Conservation (phyloP, 2,113 vertebrate genomes). For the Marmota flaviventris region DNA sequence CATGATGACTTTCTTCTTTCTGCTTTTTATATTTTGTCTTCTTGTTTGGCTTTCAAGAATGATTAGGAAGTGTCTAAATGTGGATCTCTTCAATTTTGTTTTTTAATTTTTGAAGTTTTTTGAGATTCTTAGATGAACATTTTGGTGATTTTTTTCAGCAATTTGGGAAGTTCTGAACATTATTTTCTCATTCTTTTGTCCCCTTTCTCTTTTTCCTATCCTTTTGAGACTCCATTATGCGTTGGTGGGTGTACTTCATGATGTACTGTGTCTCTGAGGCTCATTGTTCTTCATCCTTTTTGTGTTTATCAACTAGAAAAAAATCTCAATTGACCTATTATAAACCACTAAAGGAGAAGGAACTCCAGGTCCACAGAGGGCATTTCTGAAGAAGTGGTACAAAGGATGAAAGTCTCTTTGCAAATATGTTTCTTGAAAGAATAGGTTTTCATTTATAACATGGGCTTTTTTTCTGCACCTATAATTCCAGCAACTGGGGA, state of each 20-base stretch:
- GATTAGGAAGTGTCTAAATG: background rate
- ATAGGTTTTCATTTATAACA: too few species aligned
- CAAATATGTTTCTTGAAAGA: too few species aligned
- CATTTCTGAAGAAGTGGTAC: too few species aligned
- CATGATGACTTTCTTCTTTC: background rate
- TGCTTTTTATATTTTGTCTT: background rate
- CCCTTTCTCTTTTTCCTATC: background rate
- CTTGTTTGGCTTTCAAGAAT: background rate
- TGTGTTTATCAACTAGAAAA: background rate
- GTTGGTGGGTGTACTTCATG: background rate
- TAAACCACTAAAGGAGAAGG: background rate
- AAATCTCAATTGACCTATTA: background rate
- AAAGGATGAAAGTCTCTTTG: too few species aligned
- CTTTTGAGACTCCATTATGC: background rate
- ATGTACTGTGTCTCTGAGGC: background rate
- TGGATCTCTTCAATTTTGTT: background rate
- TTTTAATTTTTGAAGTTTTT: too few species aligned
- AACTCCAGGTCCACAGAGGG: too few species aligned
- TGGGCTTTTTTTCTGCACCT: too few species aligned
- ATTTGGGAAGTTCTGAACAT: background rate
- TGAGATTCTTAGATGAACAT: background rate
- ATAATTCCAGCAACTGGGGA: too few species aligned
- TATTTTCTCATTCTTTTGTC: constrained; percentile 10
- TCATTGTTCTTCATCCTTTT: background rate
- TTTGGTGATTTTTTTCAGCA: background rate